Conservation (phyloP, 2,888 invertebrate genomes). For the Xestobium rufovillosum region DNA sequence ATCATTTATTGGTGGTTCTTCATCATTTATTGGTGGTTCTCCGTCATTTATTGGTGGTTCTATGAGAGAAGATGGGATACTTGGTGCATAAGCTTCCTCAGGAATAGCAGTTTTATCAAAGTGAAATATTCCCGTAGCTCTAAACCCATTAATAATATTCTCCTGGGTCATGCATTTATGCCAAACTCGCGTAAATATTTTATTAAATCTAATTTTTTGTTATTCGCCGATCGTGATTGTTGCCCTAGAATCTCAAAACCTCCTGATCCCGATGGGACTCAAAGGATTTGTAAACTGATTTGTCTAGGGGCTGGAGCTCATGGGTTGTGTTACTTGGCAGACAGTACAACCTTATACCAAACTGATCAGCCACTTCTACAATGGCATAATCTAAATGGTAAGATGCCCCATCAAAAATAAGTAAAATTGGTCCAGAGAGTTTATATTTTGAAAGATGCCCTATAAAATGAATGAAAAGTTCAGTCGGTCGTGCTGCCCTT, state of each 20-base stretch:
- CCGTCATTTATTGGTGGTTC: constrained; percentile 1
- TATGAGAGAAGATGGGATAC: background rate
- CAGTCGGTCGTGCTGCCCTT: constrained; percentile 23
- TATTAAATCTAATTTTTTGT: constrained; percentile 13
- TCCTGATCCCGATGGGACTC: constrained; percentile 24
- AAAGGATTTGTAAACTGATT: constrained; percentile 20
- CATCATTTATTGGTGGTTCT: too few species aligned
- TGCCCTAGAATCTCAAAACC: constrained; percentile 9
- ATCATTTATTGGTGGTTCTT: too few species aligned
- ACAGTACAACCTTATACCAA: constrained; percentile 21
- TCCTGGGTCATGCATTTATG: constrained; percentile 23
- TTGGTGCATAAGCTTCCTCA: constrained; percentile 27
- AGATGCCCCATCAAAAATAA: constrained; percentile 25
- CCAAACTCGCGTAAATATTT: constrained; percentile 25
- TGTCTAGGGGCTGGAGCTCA: constrained; percentile 21
- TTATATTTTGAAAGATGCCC: constrained; percentile 21
- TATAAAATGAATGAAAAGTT: constrained; percentile 19
- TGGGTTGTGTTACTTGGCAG: constrained; percentile 21
- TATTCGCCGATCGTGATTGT: background rate
- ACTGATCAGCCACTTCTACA: constrained; percentile 19
- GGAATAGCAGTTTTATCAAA: constrained; percentile 27
- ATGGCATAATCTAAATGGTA: constrained; percentile 22
- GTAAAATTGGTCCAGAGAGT: constrained; percentile 16
- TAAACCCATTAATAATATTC: constrained; percentile 27
- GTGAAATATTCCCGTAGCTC: constrained; percentile 27